phyloP scores from a whole-genome alignment of 2,797 vertebrate species.

The Mastacembelus armatus region DNA sequence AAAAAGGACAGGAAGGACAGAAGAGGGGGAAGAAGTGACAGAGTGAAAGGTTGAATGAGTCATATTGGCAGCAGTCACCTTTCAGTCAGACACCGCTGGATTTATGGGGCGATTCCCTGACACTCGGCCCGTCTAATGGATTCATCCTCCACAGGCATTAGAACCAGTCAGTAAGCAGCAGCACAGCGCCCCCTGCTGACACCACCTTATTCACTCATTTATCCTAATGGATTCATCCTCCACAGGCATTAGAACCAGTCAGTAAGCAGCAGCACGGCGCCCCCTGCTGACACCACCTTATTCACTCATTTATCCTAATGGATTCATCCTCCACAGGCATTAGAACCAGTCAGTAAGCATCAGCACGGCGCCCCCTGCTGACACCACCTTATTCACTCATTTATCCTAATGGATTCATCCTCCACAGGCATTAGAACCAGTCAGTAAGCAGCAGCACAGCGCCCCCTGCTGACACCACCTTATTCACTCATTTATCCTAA shows the following conservation, averaged over 20 bases:
- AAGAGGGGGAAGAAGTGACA: constrained; percentile 20
- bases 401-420: constrained; percentile 60
- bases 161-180: neutral
- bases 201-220: too few species aligned
- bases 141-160: constrained; percentile 31
- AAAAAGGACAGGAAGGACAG: neutral
- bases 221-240: too few species aligned
- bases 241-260: too few species aligned
- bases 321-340: neutral
- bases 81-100: constrained; percentile 66
- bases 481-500: too few species aligned
- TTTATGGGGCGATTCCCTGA: constrained; percentile 67
- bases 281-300: neutral
- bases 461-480: too few species aligned
- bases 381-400: too few species aligned
- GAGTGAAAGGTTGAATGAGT: constrained; percentile 76
- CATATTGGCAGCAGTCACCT: constrained; percentile 78
- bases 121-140: constrained; percentile 45
- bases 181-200: too few species aligned
- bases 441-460: constrained; percentile 12
- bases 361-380: too few species aligned
- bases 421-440: constrained; percentile 1
- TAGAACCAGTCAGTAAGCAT: too few species aligned
- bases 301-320: neutral
- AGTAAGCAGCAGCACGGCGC: too few species aligned